phyloP scores from a whole-genome alignment of 2,888 invertebrate species.

The Oxycera nigricornis region DNA sequence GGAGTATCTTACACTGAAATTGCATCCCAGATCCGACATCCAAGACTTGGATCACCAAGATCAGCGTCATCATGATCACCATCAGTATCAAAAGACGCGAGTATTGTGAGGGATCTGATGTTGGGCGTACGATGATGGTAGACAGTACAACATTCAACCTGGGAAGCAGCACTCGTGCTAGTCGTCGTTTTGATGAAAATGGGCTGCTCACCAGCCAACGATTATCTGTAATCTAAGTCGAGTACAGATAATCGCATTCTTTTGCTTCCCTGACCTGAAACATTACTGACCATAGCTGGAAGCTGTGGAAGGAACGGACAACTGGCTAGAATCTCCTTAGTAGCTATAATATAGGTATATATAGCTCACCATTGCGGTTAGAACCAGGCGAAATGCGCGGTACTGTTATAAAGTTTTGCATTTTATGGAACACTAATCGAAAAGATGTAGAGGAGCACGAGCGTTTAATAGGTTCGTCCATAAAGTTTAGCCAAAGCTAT shows the following conservation, averaged over 20 bases:
- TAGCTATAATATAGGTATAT: too few species aligned
- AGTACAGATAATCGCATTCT: slow-evolving; percentile 19
- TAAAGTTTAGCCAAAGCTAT: too few species aligned
- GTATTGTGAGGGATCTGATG: slow-evolving; percentile 6
- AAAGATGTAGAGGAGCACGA: too few species aligned
- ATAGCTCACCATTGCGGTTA: too few species aligned
- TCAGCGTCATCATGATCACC: neutral
- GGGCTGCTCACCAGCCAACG: neutral
- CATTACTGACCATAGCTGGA: neutral
- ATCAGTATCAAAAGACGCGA: neutral
- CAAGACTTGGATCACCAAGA: slow-evolving; percentile 4
- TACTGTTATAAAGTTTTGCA: too few species aligned
- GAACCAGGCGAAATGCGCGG: too few species aligned
- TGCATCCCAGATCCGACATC: slow-evolving; percentile 32
- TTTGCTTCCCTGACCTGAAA: neutral
- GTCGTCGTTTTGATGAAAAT: slow-evolving; percentile 21
- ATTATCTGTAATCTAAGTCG: slow-evolving; percentile 27
- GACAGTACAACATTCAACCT: slow-evolving; percentile 17
- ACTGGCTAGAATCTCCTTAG: too few species aligned
- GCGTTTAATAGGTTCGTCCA: too few species aligned
- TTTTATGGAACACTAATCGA: too few species aligned
- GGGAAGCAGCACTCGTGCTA: neutral
- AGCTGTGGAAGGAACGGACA: too few species aligned
- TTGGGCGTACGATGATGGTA: neutral
- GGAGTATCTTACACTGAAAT: slow-evolving; percentile 17